Conservation (phyloP, 1,140 invertebrate species). For the Magallana angulata region DNA sequence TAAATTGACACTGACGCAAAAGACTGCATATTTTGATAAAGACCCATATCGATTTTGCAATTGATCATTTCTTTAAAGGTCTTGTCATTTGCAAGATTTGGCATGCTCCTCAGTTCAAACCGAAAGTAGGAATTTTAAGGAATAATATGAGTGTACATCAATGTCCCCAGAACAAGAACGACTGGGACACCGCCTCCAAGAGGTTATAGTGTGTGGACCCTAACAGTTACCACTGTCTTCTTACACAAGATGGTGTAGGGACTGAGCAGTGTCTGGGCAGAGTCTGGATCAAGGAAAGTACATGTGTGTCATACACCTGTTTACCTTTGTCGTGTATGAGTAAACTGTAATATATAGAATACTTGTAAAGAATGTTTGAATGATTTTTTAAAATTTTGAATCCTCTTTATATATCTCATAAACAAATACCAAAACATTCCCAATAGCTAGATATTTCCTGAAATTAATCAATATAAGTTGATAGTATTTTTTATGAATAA, state of each 20-base stretch:
- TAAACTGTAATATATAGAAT: too few relatives aligned
- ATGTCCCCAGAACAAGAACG: not conserved
- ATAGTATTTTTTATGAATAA: too few relatives aligned
- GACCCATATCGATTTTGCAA: not conserved
- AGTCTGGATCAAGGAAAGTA: not conserved
- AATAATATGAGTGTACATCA: not conserved
- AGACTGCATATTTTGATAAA: too few relatives aligned
- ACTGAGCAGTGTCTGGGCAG: not conserved
- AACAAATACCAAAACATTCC: too few relatives aligned
- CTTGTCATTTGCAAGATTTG: not conserved
- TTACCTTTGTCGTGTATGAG: too few relatives aligned
- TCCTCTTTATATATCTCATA: too few relatives aligned
- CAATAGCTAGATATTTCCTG: too few relatives aligned
- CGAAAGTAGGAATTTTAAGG: not conserved
- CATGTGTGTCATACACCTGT: too few relatives aligned
- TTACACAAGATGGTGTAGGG: not conserved
- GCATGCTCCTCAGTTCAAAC: not conserved
- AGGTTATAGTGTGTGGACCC: not conserved
- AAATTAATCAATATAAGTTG: too few relatives aligned
- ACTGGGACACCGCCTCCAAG: not conserved
- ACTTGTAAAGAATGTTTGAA: too few relatives aligned
- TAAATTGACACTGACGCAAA: too few relatives aligned
- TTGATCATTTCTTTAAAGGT: not conserved
- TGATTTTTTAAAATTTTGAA: too few relatives aligned
- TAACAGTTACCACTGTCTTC: constrained; percentile 1